Base-by-base conservation (phyloP, 2,888 invertebrate species). In the Oegoconia quadripuncta region DNA sequence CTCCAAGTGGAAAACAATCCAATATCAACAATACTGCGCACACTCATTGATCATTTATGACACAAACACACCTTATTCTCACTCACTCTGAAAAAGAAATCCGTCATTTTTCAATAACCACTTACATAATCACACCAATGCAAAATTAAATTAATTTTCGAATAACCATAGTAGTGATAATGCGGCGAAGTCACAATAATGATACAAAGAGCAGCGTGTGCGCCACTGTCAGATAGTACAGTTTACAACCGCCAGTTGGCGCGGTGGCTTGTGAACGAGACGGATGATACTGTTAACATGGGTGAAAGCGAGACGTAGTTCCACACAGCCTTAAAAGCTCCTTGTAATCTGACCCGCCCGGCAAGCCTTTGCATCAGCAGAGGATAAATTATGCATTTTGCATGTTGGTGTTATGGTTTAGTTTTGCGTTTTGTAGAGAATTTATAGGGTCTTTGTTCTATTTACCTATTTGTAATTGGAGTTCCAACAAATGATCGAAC, bases 31-130 rank as follows among this genome's bases (percentile, higher is more conserved):
- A 78, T 65, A 58, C 82, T 76, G 26, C 78, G 72, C 46, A 83
- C 80, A 74, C 76, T 82, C 86, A 86, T 86, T n/a, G n/a, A n/a
- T n/a, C n/a, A n/a, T 83, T 86, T 84, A 73, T 80, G 58, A 78
- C 76, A 76, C 70, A 69, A 71, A 71, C 73, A 62, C 72, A 71
- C 64, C 44, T 45, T 66, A 40, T 58, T 56, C 46, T 57, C 12
- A 34, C 70, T 51, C 70, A 68, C 63, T 61, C 53, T 41, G 30
- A 43, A 44, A 62, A n/a, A 52, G 54, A 44, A 32, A 46, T 43
- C 41, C 32, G 34, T 29, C 12, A 41, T 37, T 41, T 29, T 38
- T 18, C 34, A 40, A 25, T 28, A 35, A 15, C 18, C 33, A 35
- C 32, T 23, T 20, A 14, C 11, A 15, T 31, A 45, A 39, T 41